Base-by-base conservation (phyloP, 2,888 invertebrate species). In the Nipponacmea schrenckii region DNA sequence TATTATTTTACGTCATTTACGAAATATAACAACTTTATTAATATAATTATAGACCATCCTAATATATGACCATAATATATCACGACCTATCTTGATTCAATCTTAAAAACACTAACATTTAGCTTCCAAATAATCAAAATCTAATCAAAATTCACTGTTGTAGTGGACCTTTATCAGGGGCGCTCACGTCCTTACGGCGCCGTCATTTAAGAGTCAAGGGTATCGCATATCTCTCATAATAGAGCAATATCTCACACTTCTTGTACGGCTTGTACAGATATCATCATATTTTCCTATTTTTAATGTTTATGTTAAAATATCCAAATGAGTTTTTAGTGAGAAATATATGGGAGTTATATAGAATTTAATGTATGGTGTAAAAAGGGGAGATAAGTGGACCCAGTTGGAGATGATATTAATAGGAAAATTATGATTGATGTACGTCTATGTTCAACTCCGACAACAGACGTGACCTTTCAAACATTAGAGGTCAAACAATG, bases 311-410 rank as follows among this genome's bases (percentile, higher is more conserved):
- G 56, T 56, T 56, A 56, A 56, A 56, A 56, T 56, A 24, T 20
- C 56, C 56, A 56, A 56, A 56, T 56, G 56, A 56, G 56, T 56
- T 56, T 56, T 56, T 56, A 56, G 56, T 56, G 56, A 56, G 56
- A 56, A 56, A 56, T 56, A 56, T 56, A 56, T 56, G 24, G 56
- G 56, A 56, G 56, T 56, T 56, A 24, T 56, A 20, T 56, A 56
- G 20, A 24, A 24, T 56, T 56, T 56, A 56, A 56, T 24, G 56
- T 56, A 56, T 56, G 24, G 24, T 24, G 56, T 56, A 56, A 56
- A 56, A 56, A 56, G 20, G 24, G 20, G 56, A 24, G 24, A 24
- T 24, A 24, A 56, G 24, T 20, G 20, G 24, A 24, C 56, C 56
- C 56, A 56, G 56, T 56, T 12, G 20, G 56, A 56, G 56, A 24